These are phyloP conservation scores for Cladopsammia gracilis DNA, from an alignment of 64 coral and sea anemone genomes.

Conservation along the genomic window DNA sequence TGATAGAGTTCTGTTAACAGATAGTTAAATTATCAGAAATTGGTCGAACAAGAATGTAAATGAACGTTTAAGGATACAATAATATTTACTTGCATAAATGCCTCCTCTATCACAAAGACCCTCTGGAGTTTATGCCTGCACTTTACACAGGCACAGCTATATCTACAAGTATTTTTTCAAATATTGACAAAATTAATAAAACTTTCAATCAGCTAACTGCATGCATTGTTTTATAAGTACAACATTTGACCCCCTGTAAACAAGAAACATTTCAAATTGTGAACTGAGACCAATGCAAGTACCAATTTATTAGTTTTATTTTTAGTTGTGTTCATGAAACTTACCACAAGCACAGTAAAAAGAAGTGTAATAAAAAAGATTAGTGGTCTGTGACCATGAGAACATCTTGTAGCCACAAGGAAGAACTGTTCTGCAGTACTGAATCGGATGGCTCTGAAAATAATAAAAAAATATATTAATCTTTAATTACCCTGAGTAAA, in stretches of 20 bases:
- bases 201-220: neutral
- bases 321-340: neutral
- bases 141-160: no score
- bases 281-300: no score
- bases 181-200: neutral
- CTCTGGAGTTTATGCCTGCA: no score
- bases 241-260: neutral
- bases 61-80: no score
- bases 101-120: no score
- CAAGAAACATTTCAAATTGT: no score
- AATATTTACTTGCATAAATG: no score
- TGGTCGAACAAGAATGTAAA: no score
- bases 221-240: neutral
- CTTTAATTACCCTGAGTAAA: neutral
- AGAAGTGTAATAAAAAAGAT: constrained; percentile 97
- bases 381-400: constrained; percentile 88
- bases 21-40: neutral
- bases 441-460: constrained; percentile 84
- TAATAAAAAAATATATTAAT: neutral
- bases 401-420: constrained; percentile 97
- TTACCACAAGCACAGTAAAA: constrained; percentile 97
- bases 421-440: constrained; percentile 98
- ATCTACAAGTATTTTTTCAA: no score
- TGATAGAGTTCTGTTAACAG: constrained; percentile 83
- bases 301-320: no score